phyloP scores from a whole-genome alignment of 2,888 invertebrate species.

The Lasioglossum figueresi region DNA sequence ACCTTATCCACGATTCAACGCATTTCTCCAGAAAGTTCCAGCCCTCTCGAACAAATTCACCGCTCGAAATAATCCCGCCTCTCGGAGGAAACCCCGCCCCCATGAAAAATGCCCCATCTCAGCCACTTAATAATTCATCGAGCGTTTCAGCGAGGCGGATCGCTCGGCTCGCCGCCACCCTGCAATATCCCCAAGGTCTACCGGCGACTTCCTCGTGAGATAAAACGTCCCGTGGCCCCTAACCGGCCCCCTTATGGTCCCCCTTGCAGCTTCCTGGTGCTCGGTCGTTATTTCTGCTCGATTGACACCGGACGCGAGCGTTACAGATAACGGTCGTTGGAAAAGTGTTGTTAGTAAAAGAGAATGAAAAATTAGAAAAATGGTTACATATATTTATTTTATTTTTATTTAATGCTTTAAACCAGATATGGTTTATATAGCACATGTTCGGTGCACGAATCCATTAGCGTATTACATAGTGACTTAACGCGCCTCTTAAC shows the following conservation, averaged over 20 bases:
- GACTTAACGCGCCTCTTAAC: too few relatives aligned
- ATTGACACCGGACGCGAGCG: conserved; percentile 36
- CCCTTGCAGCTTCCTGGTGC: conserved; percentile 36
- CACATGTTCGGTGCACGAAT: too few relatives aligned
- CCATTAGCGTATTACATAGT: too few relatives aligned
- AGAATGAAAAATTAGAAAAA: too few relatives aligned
- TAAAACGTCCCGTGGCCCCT: conserved; percentile 32
- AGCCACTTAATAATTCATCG: background rate
- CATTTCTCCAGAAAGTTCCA: background rate
- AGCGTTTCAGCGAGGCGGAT: conserved; percentile 11
- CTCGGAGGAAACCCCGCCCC: background rate
- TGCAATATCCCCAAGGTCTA: conserved; percentile 7
- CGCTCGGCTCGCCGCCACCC: background rate
- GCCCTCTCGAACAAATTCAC: background rate
- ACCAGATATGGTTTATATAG: too few relatives aligned
- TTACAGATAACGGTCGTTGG: too few relatives aligned
- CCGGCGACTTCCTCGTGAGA: conserved; percentile 59
- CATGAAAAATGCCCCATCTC: background rate
- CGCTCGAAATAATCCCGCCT: background rate
- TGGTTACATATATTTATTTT: too few relatives aligned
- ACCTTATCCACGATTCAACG: background rate
- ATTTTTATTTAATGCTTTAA: too few relatives aligned
- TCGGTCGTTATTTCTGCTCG: conserved; percentile 42
- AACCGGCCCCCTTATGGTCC: background rate
- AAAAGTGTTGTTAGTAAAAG: too few relatives aligned